Evolutionary conservation across 1,140 invertebrate species (phyloP).

Genomic region (honey bee (Apis mellifera)): Amel_HAv3.1 CM009941.2:11562001-11562500

Average conservation of each 20-base stretch:
- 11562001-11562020: no score
- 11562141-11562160: no score
- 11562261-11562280: conserved; percentile 10
- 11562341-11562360: neutral
- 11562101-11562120: no score
- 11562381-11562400: neutral
- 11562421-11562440: neutral
- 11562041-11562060: no score
- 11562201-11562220: no score
- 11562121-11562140: no score
- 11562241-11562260: neutral
- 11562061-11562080: no score
- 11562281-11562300: neutral
- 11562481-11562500: neutral
- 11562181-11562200: no score
- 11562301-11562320: neutral
- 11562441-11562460: neutral
- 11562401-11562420: conserved; percentile 8
- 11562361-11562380: conserved; percentile 11
- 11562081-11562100: no score
- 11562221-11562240: no score
- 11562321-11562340: neutral
- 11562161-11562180: no score
- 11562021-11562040: no score
- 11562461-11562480: neutral